A percentile compares a stretch with the other conserved stretches of the same genome.
Conservation (phyloP, 35 echinoderm and acorn worm species). For the Heliocidaris erythrogramma region DNA sequence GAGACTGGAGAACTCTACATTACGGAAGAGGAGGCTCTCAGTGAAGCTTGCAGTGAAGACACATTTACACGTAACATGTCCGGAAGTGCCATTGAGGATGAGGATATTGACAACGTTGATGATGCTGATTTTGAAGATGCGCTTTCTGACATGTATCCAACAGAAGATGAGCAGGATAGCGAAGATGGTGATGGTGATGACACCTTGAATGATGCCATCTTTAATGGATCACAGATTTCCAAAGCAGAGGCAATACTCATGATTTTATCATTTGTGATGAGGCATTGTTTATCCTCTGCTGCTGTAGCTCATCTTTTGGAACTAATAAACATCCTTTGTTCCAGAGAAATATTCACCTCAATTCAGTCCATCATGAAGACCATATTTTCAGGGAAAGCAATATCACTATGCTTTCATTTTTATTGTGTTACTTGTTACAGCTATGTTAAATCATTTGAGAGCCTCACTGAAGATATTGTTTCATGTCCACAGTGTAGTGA, state of each 20-base stretch:
- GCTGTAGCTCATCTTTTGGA: neutral
- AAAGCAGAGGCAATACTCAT: neutral
- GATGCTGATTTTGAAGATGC: no score
- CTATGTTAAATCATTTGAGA: slow-evolving; percentile 12
- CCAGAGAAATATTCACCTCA: neutral
- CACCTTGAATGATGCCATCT: no score
- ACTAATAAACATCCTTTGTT: neutral
- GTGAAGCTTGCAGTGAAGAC: no score
- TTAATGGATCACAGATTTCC: neutral
- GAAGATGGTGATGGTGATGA: no score
- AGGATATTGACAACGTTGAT: no score
- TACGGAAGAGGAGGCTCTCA: no score
- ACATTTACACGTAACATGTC: no score
- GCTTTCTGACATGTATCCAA: no score
- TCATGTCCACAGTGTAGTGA: slow-evolving; percentile 22
- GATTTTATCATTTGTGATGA: slow-evolving; percentile 9
- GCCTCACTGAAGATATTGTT: neutral
- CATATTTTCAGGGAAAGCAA: neutral
- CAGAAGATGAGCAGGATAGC: no score
- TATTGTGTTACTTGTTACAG: neutral
- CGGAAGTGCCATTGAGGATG: no score
- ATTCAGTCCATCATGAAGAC: neutral
- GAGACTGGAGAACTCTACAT: no score
- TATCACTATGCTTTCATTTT: neutral
- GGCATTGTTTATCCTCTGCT: neutral